Evolutionary conservation across 2,888 invertebrate genomes (phyloP).

Genomic region (Aricia artaxerxes): DNA sequence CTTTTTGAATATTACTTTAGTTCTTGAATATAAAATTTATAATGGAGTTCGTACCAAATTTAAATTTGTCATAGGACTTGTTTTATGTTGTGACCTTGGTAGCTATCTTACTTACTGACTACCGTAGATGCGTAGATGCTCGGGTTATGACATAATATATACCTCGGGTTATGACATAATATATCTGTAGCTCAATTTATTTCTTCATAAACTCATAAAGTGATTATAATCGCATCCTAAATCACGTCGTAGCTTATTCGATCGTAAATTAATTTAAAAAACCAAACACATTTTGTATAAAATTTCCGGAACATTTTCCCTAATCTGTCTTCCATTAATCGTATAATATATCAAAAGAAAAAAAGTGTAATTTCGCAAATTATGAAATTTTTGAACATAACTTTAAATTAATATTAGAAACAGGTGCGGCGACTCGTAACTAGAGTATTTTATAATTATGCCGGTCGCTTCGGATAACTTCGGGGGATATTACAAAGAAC

Average conservation of each 20-base stretch:
- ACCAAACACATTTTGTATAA: background rate
- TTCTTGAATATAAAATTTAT: constrained; percentile 13
- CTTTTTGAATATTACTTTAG: constrained; percentile 23
- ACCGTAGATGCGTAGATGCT: too few relatives aligned
- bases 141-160: too few relatives aligned
- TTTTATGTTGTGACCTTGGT: too few relatives aligned
- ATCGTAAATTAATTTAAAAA: background rate
- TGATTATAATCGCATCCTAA: background rate
- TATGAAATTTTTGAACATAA: constrained; percentile 43
- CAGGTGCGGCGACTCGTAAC: constrained; percentile 45
- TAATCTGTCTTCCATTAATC: constrained; percentile 35
- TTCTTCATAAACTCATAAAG: background rate
- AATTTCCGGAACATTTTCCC: constrained; percentile 20
- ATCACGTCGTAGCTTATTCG: background rate
- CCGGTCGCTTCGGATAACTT: constrained; percentile 43
- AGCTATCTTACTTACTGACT: too few relatives aligned
- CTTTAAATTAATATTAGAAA: constrained; percentile 46
- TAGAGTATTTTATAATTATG: constrained; percentile 47
- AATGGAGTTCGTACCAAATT: background rate
- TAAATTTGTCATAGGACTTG: background rate
- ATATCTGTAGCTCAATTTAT: too few relatives aligned
- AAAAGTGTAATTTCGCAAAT: constrained; percentile 42
- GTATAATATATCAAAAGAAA: constrained; percentile 33
- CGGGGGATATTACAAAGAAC: constrained; percentile 46
- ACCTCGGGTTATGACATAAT: too few relatives aligned